Evolutionary conservation across 2,113 vertebrate genomes (phyloP).

Genomic region (Stictonetta naevosa): DNA sequence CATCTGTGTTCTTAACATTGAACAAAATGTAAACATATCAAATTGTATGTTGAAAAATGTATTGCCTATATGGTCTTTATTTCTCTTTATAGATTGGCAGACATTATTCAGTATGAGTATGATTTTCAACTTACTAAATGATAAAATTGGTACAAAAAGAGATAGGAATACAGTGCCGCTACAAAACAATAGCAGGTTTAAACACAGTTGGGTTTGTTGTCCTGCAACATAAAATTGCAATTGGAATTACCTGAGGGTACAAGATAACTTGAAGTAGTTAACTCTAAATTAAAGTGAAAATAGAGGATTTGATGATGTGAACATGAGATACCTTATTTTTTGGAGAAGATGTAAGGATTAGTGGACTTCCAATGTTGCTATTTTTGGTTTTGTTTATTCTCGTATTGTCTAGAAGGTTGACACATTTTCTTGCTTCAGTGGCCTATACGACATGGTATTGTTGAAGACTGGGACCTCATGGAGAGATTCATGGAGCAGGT

Average conservation of each 20-base stretch:
- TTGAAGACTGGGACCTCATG: conserved; percentile 92
- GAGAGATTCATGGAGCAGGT: conserved; percentile 91
- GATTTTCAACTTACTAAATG: not conserved
- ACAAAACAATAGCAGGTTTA: not conserved
- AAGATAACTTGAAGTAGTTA: not conserved
- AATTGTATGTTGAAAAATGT: not conserved
- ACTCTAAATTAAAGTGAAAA: not conserved
- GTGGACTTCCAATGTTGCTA: not conserved
- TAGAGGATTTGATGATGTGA: not conserved
- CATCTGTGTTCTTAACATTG: conserved; percentile 1
- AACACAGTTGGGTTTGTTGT: not conserved
- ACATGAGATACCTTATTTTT: not conserved
- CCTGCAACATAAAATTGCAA: not conserved
- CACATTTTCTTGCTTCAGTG: conserved; percentile 66
- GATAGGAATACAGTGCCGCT: not conserved
- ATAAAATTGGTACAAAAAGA: not conserved
- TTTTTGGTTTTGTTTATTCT: not conserved
- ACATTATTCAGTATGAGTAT: not conserved
- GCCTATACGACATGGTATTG: conserved; percentile 83
- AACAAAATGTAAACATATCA: conserved; percentile 43
- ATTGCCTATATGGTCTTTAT: conserved; percentile 1
- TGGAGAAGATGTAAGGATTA: not conserved
- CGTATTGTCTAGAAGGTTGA: not conserved
- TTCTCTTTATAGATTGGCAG: not conserved
- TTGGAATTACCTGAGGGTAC: not conserved